Evolutionary conservation across 2,113 vertebrate species (phyloP).

Genomic region (Oryzias curvinotus): DNA sequence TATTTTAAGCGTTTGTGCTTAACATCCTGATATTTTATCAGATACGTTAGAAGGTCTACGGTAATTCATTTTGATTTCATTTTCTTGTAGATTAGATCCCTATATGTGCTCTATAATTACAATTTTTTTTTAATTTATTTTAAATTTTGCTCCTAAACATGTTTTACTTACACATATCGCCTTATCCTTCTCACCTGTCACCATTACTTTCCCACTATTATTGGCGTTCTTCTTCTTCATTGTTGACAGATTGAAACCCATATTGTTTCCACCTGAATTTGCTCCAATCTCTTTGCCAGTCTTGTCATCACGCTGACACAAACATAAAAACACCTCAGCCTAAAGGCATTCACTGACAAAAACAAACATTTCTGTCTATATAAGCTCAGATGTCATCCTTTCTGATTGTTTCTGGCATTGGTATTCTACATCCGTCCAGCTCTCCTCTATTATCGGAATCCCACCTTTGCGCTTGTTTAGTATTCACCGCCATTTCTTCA

Average conservation of each 20-base stretch:
- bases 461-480: constrained; percentile 38
- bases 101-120: no score
- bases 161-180: not conserved
- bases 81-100: no score
- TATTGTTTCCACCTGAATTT: not conserved
- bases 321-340: constrained; percentile 1
- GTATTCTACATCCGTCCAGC: constrained; percentile 24
- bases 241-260: constrained; percentile 2
- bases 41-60: no score
- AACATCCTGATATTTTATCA: no score
- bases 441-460: constrained; percentile 30
- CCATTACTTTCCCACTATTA: constrained; percentile 6
- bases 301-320: not conserved
- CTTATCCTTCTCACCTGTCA: not conserved
- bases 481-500: constrained; percentile 44
- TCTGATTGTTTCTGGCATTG: constrained; percentile 32
- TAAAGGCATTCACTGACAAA: constrained; percentile 7
- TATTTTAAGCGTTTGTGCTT: no score
- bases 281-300: no score
- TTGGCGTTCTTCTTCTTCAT: constrained; percentile 7
- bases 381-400: constrained; percentile 10
- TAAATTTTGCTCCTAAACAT: no score
- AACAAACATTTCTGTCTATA: not conserved
- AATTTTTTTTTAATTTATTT: no score
- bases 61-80: no score